Evolutionary conservation across 1,140 invertebrate species (phyloP).

Genomic region (Trichonephila clavata): DNA sequence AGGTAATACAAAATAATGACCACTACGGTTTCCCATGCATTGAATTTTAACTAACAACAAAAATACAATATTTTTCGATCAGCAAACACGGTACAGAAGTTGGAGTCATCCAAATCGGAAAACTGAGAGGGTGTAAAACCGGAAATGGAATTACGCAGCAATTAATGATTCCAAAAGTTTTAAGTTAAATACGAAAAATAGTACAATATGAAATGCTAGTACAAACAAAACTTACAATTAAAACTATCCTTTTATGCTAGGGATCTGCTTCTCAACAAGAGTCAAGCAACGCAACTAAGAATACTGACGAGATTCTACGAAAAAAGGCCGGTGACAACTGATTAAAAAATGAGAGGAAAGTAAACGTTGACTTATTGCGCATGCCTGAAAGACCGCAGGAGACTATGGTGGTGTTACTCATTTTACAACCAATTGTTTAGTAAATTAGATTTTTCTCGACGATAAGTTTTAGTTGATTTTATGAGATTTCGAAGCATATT

Average conservation of each 20-base stretch:
- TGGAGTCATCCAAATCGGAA: background rate
- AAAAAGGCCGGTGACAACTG: slow-evolving; percentile 36
- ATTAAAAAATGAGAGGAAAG: background rate
- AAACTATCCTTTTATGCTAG: background rate
- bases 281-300: background rate
- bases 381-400: background rate
- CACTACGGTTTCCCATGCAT: too few relatives aligned
- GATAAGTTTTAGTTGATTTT: background rate
- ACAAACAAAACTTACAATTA: background rate
- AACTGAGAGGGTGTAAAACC: background rate
- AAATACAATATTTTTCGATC: background rate
- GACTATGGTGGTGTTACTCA: background rate
- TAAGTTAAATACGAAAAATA: background rate
- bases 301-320: background rate
- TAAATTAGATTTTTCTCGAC: background rate
- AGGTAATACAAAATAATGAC: too few relatives aligned
- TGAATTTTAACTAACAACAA: background rate
- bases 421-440: background rate
- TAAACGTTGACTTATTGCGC: background rate
- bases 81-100: background rate
- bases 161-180: background rate
- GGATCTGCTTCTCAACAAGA: background rate
- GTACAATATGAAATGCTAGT: background rate
- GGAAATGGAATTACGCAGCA: background rate
- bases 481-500: background rate